These are phyloP conservation scores for Distichodus sexfasciatus DNA, from an alignment of 2,797 vertebrate genomes.

Conservation along the genomic window DNA sequence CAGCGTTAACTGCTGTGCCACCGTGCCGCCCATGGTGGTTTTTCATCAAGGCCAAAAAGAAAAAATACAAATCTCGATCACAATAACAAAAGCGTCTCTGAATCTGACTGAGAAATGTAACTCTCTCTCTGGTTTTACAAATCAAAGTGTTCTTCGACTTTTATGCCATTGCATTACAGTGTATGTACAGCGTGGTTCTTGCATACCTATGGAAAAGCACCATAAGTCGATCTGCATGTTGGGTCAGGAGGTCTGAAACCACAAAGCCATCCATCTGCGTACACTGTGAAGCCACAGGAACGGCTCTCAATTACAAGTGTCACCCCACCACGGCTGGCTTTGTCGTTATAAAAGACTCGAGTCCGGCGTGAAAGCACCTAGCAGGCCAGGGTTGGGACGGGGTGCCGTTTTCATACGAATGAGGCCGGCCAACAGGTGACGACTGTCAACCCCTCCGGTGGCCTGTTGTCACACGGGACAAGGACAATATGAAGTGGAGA, in stretches of 20 bases:
- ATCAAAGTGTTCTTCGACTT: too few relatives aligned
- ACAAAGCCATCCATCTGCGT: constrained; percentile 19
- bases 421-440: constrained; percentile 70
- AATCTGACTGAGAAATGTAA: too few relatives aligned
- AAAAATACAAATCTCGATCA: too few relatives aligned
- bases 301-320: constrained; percentile 53
- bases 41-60: too few relatives aligned
- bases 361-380: constrained; percentile 40
- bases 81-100: too few relatives aligned
- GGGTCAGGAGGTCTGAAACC: constrained; percentile 9
- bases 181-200: too few relatives aligned
- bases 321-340: constrained; percentile 59
- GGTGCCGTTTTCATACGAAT: constrained; percentile 65
- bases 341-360: constrained; percentile 53
- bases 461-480: constrained; percentile 68
- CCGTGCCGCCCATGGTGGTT: too few relatives aligned
- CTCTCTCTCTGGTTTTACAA: too few relatives aligned
- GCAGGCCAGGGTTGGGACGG: constrained; percentile 44
- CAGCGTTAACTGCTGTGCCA: too few relatives aligned
- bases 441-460: constrained; percentile 69
- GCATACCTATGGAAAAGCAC: too few relatives aligned
- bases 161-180: too few relatives aligned
- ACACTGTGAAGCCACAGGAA: constrained; percentile 45
- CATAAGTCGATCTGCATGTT: constrained; percentile 4
- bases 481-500: constrained; percentile 67